Conservation (phyloP, 2,888 invertebrate genomes). For the Metalampra italica region DNA sequence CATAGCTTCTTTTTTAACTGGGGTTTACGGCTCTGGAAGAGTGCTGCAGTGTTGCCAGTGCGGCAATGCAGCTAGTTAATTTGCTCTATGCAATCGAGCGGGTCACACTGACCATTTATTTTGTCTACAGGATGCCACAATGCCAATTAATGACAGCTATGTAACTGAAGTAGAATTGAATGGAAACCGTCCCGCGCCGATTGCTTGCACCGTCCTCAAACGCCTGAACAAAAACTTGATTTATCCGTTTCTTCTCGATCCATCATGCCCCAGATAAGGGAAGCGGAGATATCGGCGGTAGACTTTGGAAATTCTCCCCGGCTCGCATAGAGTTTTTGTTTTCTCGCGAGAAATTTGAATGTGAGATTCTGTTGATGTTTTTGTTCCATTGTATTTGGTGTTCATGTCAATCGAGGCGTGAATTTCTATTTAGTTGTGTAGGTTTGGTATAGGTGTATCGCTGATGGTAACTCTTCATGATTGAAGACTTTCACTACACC, state of each 20-base stretch:
- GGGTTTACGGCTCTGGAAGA: too few species aligned
- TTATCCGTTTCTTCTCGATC: slow-evolving; percentile 58
- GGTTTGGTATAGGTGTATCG: neutral
- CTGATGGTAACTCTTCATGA: neutral
- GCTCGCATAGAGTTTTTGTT: slow-evolving; percentile 9
- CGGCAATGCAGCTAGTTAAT: too few species aligned
- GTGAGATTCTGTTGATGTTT: slow-evolving; percentile 1
- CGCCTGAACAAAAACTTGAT: slow-evolving; percentile 52
- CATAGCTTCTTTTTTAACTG: too few species aligned
- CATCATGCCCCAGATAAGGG: slow-evolving; percentile 58
- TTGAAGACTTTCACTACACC: too few species aligned
- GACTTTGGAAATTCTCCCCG: slow-evolving; percentile 15
- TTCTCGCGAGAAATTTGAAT: slow-evolving; percentile 4
- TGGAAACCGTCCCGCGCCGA: neutral
- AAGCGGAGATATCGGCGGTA: slow-evolving; percentile 1
- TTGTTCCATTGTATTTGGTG: neutral
- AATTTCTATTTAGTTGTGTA: neutral
- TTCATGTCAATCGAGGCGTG: neutral
- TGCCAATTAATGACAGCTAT: too few species aligned
- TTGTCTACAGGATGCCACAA: too few species aligned
- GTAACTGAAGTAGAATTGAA: neutral
- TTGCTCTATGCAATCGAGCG: too few species aligned
- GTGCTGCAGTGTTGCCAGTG: too few species aligned
- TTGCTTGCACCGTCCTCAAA: neutral
- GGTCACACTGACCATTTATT: too few species aligned